Conservation (phyloP, 2,888 invertebrate species). For the Drosophila meridiana region DNA sequence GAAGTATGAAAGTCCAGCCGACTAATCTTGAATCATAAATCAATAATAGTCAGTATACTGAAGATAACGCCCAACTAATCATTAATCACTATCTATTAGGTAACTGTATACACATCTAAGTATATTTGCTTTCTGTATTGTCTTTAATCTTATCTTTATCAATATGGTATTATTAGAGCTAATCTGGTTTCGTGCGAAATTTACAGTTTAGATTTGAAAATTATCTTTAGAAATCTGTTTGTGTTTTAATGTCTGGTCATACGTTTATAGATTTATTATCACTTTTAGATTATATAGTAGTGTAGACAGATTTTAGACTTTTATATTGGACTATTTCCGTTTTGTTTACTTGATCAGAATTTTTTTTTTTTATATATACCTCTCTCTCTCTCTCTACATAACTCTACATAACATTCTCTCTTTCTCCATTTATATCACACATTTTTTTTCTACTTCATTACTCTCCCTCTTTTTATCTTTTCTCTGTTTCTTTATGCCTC, state of each 20-base stretch:
- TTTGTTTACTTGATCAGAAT: neutral
- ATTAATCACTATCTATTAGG: neutral
- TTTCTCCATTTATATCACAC: neutral
- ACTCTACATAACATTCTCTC: too few relatives aligned
- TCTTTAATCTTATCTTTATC: slow-evolving; percentile 2
- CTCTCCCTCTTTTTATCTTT: neutral
- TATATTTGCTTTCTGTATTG: neutral
- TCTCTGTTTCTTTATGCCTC: neutral
- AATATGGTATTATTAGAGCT: neutral
- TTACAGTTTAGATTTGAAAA: neutral
- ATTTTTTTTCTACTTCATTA: neutral
- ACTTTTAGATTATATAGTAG: neutral
- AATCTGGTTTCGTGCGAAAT: neutral
- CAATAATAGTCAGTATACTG: neutral
- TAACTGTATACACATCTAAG: neutral
- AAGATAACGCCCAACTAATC: neutral
- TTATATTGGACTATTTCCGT: neutral
- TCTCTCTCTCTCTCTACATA: neutral
- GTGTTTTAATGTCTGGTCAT: neutral
- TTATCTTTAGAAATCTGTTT: neutral
- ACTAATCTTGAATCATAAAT: neutral
- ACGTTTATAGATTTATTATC: neutral
- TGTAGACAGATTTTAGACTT: neutral
- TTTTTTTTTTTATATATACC: neutral
- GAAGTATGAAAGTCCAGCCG: neutral